Percentiles rank a stretch among this genome's conserved stretches.
These are phyloP conservation scores for Rhegmatorhina hoffmannsi DNA, from an alignment of 2,113 vertebrate species.

Conservation along the genomic window DNA sequence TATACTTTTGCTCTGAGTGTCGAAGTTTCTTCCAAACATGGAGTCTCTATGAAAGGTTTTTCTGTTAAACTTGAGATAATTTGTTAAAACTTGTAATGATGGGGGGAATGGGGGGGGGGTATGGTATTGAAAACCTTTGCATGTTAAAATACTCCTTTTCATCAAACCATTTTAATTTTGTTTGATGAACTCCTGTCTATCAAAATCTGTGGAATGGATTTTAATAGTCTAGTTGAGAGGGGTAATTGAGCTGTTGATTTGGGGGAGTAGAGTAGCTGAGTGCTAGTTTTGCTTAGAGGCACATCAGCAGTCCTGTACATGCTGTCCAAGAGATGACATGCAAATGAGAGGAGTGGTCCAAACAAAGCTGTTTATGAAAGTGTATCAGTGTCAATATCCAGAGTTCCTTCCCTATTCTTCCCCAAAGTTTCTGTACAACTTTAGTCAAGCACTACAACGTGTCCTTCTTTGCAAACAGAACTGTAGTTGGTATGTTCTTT, in stretches of 20 bases:
- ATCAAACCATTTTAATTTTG: neutral
- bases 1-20: neutral
- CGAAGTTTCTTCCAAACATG: neutral
- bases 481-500: neutral
- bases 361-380: neutral
- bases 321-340: neutral
- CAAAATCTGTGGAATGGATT: neutral
- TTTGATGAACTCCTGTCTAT: neutral
- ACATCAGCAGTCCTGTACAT: neutral
- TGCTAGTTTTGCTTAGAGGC: neutral
- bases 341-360: neutral
- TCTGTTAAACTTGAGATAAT: neutral
- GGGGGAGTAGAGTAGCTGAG: neutral
- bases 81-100: neutral
- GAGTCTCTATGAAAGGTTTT: neutral
- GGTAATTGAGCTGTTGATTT: neutral
- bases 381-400: neutral
- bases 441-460: neutral
- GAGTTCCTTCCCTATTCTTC: neutral
- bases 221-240: neutral
- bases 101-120: too few species aligned
- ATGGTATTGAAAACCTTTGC: neutral
- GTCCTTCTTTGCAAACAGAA: neutral
- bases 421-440: neutral
- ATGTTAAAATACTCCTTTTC: neutral